Percentiles rank a stretch among this genome's conserved stretches.
Evolutionary conservation across 2,888 invertebrate species (phyloP).

Genomic region (Phania funesta): DNA sequence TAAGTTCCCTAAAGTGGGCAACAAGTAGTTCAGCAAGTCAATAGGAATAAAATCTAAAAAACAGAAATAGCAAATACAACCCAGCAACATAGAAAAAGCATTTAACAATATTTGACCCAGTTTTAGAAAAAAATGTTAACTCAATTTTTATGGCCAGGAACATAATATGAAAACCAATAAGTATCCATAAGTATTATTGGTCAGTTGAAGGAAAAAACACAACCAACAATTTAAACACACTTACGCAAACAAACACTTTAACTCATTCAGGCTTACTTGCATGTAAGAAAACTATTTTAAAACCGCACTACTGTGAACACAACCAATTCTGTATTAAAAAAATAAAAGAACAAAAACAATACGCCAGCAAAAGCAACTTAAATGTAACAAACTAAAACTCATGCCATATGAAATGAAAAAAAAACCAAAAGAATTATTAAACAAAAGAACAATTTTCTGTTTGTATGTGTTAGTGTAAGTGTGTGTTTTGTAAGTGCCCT

Average conservation of each 20-base stretch:
- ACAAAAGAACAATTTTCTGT: slow-evolving; percentile 15
- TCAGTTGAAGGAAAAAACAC: slow-evolving; percentile 31
- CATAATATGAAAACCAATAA: slow-evolving; percentile 65
- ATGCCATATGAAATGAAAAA: slow-evolving; percentile 30
- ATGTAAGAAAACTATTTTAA: slow-evolving; percentile 51
- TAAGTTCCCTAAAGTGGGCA: slow-evolving; percentile 42
- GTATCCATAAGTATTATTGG: slow-evolving; percentile 68
- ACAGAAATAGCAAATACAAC: not conserved
- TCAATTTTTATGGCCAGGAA: slow-evolving; percentile 44
- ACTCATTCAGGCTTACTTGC: slow-evolving; percentile 17
- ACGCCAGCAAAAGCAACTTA: slow-evolving; percentile 15
- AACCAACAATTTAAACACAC: slow-evolving; percentile 1
- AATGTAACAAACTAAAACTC: slow-evolving; percentile 49
- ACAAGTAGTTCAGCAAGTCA: slow-evolving; percentile 54
- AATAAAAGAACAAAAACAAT: slow-evolving; percentile 14
- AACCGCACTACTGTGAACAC: slow-evolving; percentile 64
- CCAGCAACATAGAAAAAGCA: slow-evolving; percentile 44
- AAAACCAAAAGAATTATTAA: slow-evolving; percentile 27
- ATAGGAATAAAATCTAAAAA: slow-evolving; percentile 14
- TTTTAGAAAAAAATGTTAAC: slow-evolving; percentile 49
- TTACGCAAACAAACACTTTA: slow-evolving; percentile 33
- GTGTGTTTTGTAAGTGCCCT: not conserved
- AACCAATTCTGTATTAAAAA: slow-evolving; percentile 13
- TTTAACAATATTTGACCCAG: slow-evolving; percentile 65
- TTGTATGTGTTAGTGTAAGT: not conserved